A percentile compares a stretch with the other conserved stretches of the same genome.
These are phyloP conservation scores for Hydriomena furcata DNA, from an alignment of 2,888 invertebrate genomes.

Conservation along the genomic window DNA sequence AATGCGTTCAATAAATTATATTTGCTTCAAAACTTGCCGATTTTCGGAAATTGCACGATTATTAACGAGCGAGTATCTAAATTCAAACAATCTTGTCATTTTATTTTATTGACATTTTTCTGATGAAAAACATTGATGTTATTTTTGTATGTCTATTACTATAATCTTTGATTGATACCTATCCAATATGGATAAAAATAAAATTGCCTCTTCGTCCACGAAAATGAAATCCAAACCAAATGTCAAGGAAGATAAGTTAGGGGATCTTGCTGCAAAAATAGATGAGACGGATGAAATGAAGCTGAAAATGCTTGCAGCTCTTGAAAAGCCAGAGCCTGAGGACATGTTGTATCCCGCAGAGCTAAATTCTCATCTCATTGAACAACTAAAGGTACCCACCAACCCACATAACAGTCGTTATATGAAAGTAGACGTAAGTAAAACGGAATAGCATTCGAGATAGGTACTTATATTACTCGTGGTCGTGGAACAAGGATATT, in stretches of 20 bases:
- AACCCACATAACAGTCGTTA: too few relatives aligned
- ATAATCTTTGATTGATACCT: constrained; percentile 16
- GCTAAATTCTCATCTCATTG: constrained; percentile 83
- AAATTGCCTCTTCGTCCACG: constrained; percentile 35
- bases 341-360: constrained; percentile 84
- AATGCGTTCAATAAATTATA: constrained; percentile 4
- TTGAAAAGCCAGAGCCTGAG: constrained; percentile 66
- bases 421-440: too few relatives aligned
- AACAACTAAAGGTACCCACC: constrained; percentile 79
- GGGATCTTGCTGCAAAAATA: constrained; percentile 65
- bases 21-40: background rate
- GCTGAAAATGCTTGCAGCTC: constrained; percentile 67
- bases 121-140: background rate
- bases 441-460: too few relatives aligned
- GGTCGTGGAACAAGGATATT: too few relatives aligned
- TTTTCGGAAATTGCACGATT: background rate
- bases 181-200: constrained; percentile 50
- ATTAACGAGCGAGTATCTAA: background rate
- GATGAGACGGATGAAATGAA: constrained; percentile 80
- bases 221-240: constrained; percentile 47
- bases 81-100: constrained; percentile 6
- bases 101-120: constrained; percentile 10
- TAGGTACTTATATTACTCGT: too few relatives aligned
- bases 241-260: constrained; percentile 56
- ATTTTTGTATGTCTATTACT: constrained; percentile 12